Evolutionary conservation across 2,113 vertebrate genomes (phyloP).

Genomic region (Muntiacus reevesi): DNA sequence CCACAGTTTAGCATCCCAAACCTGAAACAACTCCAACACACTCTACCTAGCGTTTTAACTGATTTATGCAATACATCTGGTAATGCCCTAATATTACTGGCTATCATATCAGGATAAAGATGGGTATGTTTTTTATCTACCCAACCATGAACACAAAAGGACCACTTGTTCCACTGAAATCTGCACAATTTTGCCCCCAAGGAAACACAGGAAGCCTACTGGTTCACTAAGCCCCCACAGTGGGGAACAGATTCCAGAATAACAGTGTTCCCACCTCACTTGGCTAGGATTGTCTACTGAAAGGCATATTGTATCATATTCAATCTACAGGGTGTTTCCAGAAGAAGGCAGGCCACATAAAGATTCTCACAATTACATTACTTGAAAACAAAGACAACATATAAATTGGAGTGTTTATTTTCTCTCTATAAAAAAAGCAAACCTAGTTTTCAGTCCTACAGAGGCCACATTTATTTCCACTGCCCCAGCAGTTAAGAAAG

Average conservation of each 20-base stretch:
- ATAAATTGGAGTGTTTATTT: neutral
- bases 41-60: neutral
- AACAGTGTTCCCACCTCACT: rapidly evolving
- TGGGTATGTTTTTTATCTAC: rapidly evolving
- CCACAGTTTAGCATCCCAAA: neutral
- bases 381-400: neutral
- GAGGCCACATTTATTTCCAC: neutral
- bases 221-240: neutral
- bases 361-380: neutral
- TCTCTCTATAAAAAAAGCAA: neutral
- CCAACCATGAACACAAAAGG: neutral
- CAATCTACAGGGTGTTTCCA: neutral
- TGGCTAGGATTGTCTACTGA: neutral
- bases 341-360: neutral
- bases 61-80: neutral
- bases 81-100: no score
- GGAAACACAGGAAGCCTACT: neutral
- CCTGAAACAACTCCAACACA: neutral
- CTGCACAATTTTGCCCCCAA: neutral
- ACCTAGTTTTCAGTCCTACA: neutral
- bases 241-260: neutral
- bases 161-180: neutral
- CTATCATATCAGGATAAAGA: neutral
- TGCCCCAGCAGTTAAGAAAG: neutral
- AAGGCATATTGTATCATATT: rapidly evolving